Evolutionary conservation across 2,113 vertebrate genomes (phyloP).

Genomic region (Paramormyrops kingsleyae): DNA sequence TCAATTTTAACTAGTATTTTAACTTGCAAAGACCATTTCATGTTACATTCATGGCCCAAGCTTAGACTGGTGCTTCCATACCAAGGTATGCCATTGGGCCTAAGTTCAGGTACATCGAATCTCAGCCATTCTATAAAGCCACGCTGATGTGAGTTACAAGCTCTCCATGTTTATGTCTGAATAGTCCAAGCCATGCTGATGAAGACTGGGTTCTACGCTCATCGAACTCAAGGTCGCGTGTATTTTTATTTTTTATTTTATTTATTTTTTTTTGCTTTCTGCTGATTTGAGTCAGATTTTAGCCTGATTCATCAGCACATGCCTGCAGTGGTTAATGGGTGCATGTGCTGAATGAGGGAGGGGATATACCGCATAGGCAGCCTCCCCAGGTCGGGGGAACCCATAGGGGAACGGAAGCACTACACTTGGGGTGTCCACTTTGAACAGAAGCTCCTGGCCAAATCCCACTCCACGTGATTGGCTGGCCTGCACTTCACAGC

Average conservation of each 20-base stretch:
- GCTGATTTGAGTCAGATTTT: not conserved
- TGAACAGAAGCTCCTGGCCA: conserved; percentile 3
- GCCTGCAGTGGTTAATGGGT: not conserved
- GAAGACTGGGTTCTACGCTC: not conserved
- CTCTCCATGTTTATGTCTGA: not conserved
- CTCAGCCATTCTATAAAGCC: not conserved
- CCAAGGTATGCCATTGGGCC: not conserved
- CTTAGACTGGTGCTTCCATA: not conserved
- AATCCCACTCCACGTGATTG: not conserved
- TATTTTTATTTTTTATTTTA: not conserved
- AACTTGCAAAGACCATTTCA: not conserved
- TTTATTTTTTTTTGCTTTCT: not conserved
- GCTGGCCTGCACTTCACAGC: not conserved
- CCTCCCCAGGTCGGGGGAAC: not conserved
- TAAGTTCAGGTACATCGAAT: not conserved
- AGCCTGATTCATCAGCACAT: not conserved
- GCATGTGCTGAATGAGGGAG: not conserved
- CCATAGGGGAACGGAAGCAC: not conserved
- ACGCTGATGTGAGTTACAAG: not conserved
- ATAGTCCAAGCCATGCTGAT: not conserved
- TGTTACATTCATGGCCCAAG: not conserved
- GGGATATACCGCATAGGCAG: not conserved
- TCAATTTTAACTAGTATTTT: not conserved
- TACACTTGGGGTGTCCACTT: not conserved
- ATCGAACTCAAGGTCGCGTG: not conserved